Evolutionary conservation across 2,797 vertebrate genomes (phyloP).

Genomic region (Taenioides sp.): DNA sequence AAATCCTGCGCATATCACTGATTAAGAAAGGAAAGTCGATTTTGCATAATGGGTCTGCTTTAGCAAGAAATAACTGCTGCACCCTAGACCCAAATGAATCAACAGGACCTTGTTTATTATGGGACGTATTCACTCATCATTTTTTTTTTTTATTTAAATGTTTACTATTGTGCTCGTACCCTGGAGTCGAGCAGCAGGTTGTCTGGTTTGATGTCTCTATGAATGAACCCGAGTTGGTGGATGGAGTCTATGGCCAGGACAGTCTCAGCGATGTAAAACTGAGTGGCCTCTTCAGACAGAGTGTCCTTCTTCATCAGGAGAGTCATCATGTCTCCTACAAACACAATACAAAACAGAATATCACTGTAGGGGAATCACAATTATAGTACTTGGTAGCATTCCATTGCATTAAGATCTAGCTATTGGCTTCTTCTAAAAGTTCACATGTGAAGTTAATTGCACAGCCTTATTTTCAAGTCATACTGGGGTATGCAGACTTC

Average conservation of each 20-base stretch:
- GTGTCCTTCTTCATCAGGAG: conserved; percentile 95
- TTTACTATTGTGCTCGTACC: conserved; percentile 54
- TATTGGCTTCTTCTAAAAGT: too few species aligned
- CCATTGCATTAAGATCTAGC: too few species aligned
- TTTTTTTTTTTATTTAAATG: too few species aligned
- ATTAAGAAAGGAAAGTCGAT: too few species aligned
- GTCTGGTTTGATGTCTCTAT: conserved; percentile 97
- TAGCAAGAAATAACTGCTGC: too few species aligned
- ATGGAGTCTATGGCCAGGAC: conserved; percentile 97
- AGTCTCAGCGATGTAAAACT: conserved; percentile 98
- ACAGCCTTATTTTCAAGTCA: too few species aligned
- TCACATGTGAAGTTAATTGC: too few species aligned
- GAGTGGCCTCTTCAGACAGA: conserved; percentile 93
- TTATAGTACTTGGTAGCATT: neutral
- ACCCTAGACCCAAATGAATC: too few species aligned
- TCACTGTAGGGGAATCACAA: neutral
- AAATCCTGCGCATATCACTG: too few species aligned
- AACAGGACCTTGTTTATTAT: too few species aligned
- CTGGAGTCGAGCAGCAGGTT: conserved; percentile 94
- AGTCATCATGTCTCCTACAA: conserved; percentile 97
- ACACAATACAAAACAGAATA: conserved; percentile 5
- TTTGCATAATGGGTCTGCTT: too few species aligned
- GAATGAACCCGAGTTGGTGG: conserved; percentile 97
- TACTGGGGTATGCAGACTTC: too few species aligned
- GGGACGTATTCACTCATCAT: neutral